Conservation (phyloP, 2,888 invertebrate genomes). For the Geophilus truncorum region DNA sequence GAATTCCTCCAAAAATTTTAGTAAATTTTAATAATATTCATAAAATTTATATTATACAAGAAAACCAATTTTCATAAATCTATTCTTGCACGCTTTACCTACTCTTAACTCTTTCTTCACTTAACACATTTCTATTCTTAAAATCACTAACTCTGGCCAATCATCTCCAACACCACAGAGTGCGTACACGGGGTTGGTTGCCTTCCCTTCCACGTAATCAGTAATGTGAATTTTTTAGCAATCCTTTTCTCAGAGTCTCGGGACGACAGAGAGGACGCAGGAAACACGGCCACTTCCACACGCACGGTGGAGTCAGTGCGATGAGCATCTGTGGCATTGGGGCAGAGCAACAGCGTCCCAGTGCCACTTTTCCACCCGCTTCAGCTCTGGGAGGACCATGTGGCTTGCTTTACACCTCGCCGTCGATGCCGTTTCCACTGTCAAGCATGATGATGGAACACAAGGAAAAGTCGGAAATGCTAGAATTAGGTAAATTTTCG, state of each 20-base stretch:
- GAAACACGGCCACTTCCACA: constrained; percentile 10
- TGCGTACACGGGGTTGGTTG: neutral
- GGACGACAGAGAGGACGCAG: constrained; percentile 31
- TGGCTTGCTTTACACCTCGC: neutral
- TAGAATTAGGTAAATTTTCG: constrained; percentile 36
- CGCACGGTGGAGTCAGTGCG: neutral
- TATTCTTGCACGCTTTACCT: neutral
- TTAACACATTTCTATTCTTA: neutral
- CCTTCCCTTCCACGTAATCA: neutral
- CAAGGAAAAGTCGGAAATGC: constrained; percentile 33
- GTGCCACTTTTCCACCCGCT: neutral
- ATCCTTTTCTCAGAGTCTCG: constrained; percentile 32
- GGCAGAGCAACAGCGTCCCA: constrained; percentile 2
- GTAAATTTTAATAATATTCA: neutral
- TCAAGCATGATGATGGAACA: constrained; percentile 9
- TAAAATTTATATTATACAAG: neutral
- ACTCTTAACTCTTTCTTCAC: neutral
- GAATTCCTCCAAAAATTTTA: too few relatives aligned
- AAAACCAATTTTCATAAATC: neutral
- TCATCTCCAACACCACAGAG: neutral
- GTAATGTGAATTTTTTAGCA: constrained; percentile 31
- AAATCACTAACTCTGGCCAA: neutral
- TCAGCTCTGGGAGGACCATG: neutral
- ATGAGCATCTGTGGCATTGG: constrained; percentile 12
- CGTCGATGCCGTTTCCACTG: constrained; percentile 1